Evolutionary conservation across 2,797 vertebrate genomes (phyloP).

Genomic region (Smutsia gigantea): DNA sequence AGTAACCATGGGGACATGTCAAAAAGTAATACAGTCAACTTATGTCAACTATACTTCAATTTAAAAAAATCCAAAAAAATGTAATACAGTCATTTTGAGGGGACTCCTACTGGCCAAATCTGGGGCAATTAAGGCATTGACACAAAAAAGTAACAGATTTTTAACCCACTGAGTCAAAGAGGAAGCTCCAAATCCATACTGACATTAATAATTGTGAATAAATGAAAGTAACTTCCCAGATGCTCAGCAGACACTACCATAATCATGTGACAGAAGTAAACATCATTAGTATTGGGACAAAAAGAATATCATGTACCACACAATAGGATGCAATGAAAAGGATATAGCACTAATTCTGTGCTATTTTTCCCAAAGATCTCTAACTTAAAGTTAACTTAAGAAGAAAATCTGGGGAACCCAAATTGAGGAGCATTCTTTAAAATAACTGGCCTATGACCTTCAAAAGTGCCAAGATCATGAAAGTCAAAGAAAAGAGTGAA

Average conservation of each 20-base stretch:
- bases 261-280: not conserved
- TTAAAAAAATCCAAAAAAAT: not conserved
- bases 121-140: not conserved
- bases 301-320: not conserved
- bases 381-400: not conserved
- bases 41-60: too few species aligned
- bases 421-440: not conserved
- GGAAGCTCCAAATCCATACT: not conserved
- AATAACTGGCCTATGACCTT: not conserved
- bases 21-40: not conserved
- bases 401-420: not conserved
- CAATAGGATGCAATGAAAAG: not conserved
- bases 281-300: not conserved
- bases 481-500: not conserved
- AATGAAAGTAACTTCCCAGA: not conserved
- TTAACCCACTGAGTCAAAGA: not conserved
- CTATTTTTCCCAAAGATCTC: not conserved
- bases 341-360: not conserved
- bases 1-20: not conserved
- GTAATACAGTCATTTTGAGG: not conserved
- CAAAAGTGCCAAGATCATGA: not conserved
- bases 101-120: not conserved
- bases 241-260: not conserved
- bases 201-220: not conserved
- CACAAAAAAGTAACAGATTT: not conserved